A percentile compares a stretch with the other conserved stretches of the same genome.
Conservation (phyloP, 2,797 vertebrate species). For the Cynodonichthys magdalenae region DNA sequence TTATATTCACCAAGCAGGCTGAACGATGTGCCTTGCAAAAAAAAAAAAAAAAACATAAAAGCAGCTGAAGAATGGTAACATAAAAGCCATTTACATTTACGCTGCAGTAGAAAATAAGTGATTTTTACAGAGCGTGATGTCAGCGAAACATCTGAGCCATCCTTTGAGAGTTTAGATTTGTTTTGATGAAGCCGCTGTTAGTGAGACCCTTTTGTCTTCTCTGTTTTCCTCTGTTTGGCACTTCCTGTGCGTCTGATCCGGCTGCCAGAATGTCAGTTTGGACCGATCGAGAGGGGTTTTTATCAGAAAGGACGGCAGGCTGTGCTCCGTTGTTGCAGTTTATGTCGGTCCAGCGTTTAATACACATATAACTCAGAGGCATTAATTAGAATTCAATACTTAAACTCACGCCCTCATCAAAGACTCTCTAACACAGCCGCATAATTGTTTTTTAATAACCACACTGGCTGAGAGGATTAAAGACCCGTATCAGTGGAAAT, state of each 20-base stretch:
- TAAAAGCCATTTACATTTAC: neutral
- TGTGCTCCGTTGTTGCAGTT: slow-evolving; percentile 21
- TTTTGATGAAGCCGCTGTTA: slow-evolving; percentile 25
- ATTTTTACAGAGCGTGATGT: neutral
- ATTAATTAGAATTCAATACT: neutral
- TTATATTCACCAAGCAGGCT: slow-evolving; percentile 10
- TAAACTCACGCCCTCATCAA: neutral
- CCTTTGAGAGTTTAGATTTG: slow-evolving; percentile 12
- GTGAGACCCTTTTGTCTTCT: slow-evolving; percentile 30
- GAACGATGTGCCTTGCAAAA: neutral
- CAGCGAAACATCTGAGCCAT: slow-evolving; percentile 3
- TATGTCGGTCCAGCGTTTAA: slow-evolving; percentile 16
- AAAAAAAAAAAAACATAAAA: too few species aligned
- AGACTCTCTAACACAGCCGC: neutral
- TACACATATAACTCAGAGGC: slow-evolving; percentile 4
- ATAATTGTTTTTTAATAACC: neutral
- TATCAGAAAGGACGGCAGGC: neutral
- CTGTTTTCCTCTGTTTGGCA: slow-evolving; percentile 34
- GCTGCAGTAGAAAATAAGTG: neutral
- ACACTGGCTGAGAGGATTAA: neutral
- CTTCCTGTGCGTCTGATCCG: slow-evolving; percentile 9
- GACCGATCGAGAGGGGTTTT: slow-evolving; percentile 12
- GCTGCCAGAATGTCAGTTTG: slow-evolving; percentile 26
- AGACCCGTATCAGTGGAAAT: neutral
- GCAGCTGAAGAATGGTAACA: neutral